Percentiles rank a stretch among this genome's conserved stretches.
phyloP scores from a whole-genome alignment of 2,797 vertebrate genomes.

The Sardinella longiceps region DNA sequence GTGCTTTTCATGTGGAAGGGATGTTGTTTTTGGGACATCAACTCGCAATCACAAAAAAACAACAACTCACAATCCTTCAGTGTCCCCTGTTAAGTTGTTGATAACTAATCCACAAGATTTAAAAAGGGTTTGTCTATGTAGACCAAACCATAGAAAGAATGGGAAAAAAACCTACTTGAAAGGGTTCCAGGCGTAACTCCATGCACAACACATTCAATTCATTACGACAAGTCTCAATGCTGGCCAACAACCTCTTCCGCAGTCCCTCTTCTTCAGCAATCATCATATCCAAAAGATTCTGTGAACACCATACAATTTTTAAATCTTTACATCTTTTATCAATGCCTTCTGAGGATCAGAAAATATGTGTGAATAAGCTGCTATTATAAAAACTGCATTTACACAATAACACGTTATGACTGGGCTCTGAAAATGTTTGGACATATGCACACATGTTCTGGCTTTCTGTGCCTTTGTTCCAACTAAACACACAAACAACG shows the following conservation, averaged over 20 bases:
- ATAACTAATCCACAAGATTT: neutral
- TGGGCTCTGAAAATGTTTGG: neutral
- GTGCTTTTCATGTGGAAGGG: neutral
- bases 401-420: neutral
- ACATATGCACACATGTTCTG: neutral
- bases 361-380: neutral
- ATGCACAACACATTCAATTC: slow-evolving; percentile 76
- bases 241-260: slow-evolving; percentile 80
- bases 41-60: no score
- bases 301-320: neutral
- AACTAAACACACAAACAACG: neutral
- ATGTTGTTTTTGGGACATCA: neutral
- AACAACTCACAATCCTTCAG: no score
- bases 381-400: neutral
- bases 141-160: neutral
- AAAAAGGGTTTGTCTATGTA: no score
- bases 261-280: slow-evolving; percentile 87
- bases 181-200: slow-evolving; percentile 80
- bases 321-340: neutral
- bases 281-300: slow-evolving; percentile 91
- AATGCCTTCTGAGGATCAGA: neutral
- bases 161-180: slow-evolving; percentile 74
- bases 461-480: neutral
- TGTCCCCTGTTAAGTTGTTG: neutral
- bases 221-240: slow-evolving; percentile 75